Conservation (phyloP, 1,140 invertebrate genomes). For the Cotesia glomerata region DNA sequence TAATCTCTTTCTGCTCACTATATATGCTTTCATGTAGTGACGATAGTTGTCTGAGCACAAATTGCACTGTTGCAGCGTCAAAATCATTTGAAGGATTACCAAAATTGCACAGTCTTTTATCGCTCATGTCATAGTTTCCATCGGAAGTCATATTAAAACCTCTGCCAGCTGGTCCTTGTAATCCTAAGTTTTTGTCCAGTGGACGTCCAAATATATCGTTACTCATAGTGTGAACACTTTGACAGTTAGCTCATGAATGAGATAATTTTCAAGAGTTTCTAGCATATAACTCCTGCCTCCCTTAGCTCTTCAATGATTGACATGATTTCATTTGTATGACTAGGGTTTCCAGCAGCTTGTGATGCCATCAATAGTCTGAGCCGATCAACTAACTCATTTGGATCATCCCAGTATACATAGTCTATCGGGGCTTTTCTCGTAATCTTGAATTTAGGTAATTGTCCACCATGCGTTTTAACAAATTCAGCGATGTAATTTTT, state of each 20-base stretch:
- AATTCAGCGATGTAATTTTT: neutral
- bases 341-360: neutral
- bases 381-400: too few species aligned
- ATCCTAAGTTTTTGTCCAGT: too few species aligned
- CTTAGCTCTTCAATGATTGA: constrained; percentile 11
- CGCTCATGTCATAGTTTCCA: too few species aligned
- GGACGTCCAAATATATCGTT: too few species aligned
- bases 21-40: neutral
- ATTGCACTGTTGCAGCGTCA: neutral
- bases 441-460: neutral
- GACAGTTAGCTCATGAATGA: neutral
- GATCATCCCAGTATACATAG: too few species aligned
- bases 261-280: neutral
- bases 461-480: neutral
- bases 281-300: constrained; percentile 13
- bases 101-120: constrained; percentile 25
- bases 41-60: neutral
- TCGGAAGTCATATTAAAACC: too few species aligned
- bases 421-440: too few species aligned
- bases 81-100: neutral
- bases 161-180: too few species aligned
- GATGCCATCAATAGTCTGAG: too few species aligned
- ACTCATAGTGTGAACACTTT: too few species aligned
- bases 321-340: constrained; percentile 12
- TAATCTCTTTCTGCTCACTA: neutral